Percentiles rank a stretch among this genome's conserved stretches.
These are phyloP conservation scores for Acronicta psi DNA, from an alignment of 2,888 invertebrate species.

Conservation along the genomic window DNA sequence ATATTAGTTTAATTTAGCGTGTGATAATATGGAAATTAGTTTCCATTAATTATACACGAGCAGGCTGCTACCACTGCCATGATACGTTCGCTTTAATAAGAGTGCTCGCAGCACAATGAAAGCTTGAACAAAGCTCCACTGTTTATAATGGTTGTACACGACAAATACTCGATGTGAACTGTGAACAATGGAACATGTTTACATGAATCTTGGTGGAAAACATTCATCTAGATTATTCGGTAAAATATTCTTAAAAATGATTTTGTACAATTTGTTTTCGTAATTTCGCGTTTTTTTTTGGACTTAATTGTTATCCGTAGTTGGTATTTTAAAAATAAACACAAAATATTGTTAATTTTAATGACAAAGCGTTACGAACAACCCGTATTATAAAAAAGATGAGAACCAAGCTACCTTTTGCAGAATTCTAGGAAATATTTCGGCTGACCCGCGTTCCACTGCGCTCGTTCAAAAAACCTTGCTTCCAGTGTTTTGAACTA, in stretches of 20 bases:
- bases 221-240: background rate
- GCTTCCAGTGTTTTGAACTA: slow-evolving; percentile 3
- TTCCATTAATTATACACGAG: slow-evolving; percentile 72
- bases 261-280: too few species aligned
- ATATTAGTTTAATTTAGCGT: slow-evolving; percentile 74
- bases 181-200: background rate
- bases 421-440: slow-evolving; percentile 1
- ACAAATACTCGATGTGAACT: slow-evolving; percentile 3
- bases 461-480: background rate
- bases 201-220: background rate
- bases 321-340: too few species aligned
- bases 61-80: slow-evolving; percentile 60
- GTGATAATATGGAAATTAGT: slow-evolving; percentile 79
- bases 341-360: too few species aligned
- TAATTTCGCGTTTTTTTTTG: too few species aligned
- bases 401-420: background rate
- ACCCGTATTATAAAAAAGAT: too few species aligned
- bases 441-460: background rate
- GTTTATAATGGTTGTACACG: slow-evolving; percentile 9
- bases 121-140: slow-evolving; percentile 11
- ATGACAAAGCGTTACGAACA: too few species aligned
- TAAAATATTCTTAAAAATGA: too few species aligned
- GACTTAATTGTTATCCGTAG: too few species aligned
- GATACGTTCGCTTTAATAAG: slow-evolving; percentile 44
- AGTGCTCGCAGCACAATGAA: slow-evolving; percentile 26